Conservation (phyloP, 1,140 invertebrate species). For the Bombus turneri region DNA sequence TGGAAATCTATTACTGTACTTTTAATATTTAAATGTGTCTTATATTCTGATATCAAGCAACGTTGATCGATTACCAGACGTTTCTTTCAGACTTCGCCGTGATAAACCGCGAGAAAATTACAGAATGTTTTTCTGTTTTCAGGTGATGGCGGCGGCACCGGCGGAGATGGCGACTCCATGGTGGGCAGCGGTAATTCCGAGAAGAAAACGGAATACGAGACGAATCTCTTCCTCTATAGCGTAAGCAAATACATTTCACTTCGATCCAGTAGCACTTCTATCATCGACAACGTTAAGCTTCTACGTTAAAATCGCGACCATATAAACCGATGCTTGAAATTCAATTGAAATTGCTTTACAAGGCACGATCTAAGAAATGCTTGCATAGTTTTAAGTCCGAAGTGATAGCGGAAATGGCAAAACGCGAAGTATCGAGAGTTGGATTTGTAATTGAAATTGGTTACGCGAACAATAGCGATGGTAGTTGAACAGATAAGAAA, state of each 20-base stretch:
- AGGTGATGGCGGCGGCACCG: conserved; percentile 86
- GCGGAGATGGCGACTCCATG: conserved; percentile 85
- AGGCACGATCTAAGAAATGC: no score
- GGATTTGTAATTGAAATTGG: not conserved
- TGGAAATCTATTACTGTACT: no score
- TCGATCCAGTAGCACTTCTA: not conserved
- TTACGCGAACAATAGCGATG: not conserved
- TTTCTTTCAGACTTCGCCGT: no score
- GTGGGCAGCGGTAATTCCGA: conserved; percentile 83
- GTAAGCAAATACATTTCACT: conserved; percentile 80
- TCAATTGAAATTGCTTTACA: no score
- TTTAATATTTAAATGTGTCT: not conserved
- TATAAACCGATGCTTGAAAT: no score
- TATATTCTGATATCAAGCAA: not conserved
- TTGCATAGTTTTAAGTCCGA: no score
- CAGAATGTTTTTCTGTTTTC: conserved; percentile 66
- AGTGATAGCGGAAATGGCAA: not conserved
- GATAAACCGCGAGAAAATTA: not conserved
- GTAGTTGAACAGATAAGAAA: conserved; percentile 57
- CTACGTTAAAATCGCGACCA: not conserved
- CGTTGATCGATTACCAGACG: no score
- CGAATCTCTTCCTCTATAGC: conserved; percentile 88
- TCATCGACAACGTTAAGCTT: not conserved
- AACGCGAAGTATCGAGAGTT: not conserved
- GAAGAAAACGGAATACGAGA: conserved; percentile 86